These are phyloP conservation scores for Entelurus aequoreus DNA, from an alignment of 2,113 vertebrate genomes.

Conservation along the genomic window DNA sequence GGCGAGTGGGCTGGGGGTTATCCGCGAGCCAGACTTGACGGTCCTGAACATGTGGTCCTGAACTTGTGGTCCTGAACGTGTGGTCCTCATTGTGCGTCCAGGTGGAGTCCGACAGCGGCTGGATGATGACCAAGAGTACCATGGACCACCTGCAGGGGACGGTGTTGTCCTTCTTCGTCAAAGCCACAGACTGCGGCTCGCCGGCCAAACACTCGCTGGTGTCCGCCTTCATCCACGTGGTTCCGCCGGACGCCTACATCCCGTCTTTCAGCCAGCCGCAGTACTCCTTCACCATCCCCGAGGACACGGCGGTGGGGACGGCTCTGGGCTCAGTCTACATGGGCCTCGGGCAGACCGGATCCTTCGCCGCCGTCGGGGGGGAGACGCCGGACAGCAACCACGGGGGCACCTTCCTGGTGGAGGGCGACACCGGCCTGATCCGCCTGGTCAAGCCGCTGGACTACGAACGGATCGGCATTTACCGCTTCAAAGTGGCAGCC, in stretches of 20 bases:
- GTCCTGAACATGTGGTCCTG: too few species aligned
- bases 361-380: conserved; percentile 80
- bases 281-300: conserved; percentile 87
- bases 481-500: conserved; percentile 87
- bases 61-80: too few species aligned
- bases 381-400: conserved; percentile 84
- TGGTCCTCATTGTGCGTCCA: conserved; percentile 15
- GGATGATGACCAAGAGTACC: conserved; percentile 94
- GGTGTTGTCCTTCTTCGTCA: conserved; percentile 92
- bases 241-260: conserved; percentile 81
- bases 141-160: conserved; percentile 87
- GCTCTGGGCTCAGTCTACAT: conserved; percentile 84
- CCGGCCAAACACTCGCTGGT: conserved; percentile 88
- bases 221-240: conserved; percentile 91
- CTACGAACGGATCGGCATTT: conserved; percentile 79
- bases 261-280: conserved; percentile 91
- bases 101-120: conserved; percentile 90
- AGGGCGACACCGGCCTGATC: conserved; percentile 83
- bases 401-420: conserved; percentile 82
- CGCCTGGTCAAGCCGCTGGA: conserved; percentile 85
- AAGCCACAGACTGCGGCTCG: conserved; percentile 87
- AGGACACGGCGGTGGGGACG: conserved; percentile 83
- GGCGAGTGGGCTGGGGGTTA: conserved; percentile 56
- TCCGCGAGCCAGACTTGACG: too few species aligned
- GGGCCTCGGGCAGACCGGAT: conserved; percentile 72